Evolutionary conservation across 2,888 invertebrate genomes (phyloP).

Genomic region (Camptogramma bilineatum): DNA sequence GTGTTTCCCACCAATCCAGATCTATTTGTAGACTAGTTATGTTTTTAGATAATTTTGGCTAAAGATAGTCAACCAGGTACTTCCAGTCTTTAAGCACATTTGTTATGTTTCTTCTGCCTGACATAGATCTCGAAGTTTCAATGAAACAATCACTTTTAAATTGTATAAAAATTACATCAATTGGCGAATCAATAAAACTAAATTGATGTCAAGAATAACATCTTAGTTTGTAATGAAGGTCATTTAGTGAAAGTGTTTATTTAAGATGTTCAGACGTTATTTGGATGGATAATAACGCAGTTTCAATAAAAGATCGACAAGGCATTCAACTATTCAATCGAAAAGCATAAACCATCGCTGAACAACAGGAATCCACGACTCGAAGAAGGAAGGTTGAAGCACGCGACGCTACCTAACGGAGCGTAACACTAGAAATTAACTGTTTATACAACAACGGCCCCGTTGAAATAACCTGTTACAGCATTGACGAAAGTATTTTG

Average conservation of each 20-base stretch:
- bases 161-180: not conserved
- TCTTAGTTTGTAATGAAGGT: conserved; percentile 14
- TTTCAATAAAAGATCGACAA: conserved; percentile 22
- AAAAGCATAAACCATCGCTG: conserved; percentile 44
- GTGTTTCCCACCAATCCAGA: too few species aligned
- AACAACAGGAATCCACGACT: conserved; percentile 61
- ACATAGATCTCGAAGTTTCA: not conserved
- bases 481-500: conserved; percentile 69
- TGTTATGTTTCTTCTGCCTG: too few species aligned
- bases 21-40: too few species aligned
- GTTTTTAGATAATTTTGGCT: too few species aligned
- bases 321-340: conserved; percentile 31
- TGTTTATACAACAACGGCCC: conserved; percentile 68
- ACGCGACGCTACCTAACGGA: conserved; percentile 80
- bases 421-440: conserved; percentile 82
- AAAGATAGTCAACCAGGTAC: too few species aligned
- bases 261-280: not conserved
- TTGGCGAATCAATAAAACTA: conserved; percentile 12
- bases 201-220: conserved; percentile 22
- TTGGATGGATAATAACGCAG: conserved; percentile 6
- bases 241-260: conserved; percentile 7
- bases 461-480: conserved; percentile 74
- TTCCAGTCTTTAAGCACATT: too few species aligned
- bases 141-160: not conserved
- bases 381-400: conserved; percentile 74